Percentiles rank a stretch among this genome's conserved stretches.
phyloP scores from a whole-genome alignment of 2,888 invertebrate genomes.

The Lordiphosa andalusiaca region DNA sequence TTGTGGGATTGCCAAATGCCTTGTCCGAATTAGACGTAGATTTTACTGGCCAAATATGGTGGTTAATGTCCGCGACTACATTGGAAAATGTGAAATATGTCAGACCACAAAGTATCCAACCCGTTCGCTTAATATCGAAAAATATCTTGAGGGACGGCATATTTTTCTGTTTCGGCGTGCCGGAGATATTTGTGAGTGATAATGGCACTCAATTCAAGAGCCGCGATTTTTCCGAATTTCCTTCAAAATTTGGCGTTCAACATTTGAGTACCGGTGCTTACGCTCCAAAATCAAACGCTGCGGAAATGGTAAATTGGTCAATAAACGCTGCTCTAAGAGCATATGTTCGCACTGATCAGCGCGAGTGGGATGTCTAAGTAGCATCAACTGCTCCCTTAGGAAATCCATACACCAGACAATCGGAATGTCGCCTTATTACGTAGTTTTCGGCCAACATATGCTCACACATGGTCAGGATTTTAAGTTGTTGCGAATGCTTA shows the following conservation, averaged over 20 bases:
- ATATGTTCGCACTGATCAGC: neutral
- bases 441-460: slow-evolving; percentile 18
- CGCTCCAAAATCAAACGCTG: neutral
- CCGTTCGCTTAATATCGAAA: neutral
- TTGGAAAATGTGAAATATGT: neutral
- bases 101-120: slow-evolving; percentile 5
- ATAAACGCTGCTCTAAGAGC: slow-evolving; percentile 4
- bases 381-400: slow-evolving; percentile 3
- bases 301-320: neutral
- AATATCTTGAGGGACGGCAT: slow-evolving; percentile 1
- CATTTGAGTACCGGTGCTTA: neutral
- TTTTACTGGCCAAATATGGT: neutral
- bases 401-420: slow-evolving; percentile 9
- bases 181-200: too few relatives aligned
- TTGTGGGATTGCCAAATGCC: neutral
- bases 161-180: neutral
- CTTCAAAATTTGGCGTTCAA: neutral
- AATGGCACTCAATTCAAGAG: slow-evolving; percentile 4
- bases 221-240: neutral
- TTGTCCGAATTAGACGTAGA: too few relatives aligned
- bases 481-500: slow-evolving; percentile 2
- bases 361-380: slow-evolving; percentile 4
- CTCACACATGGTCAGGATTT: slow-evolving; percentile 1
- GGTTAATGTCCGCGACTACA: neutral
- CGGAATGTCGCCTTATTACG: slow-evolving; percentile 5